Conservation (phyloP, 2,797 vertebrate species). For the Neopelma chrysocephalum region DNA sequence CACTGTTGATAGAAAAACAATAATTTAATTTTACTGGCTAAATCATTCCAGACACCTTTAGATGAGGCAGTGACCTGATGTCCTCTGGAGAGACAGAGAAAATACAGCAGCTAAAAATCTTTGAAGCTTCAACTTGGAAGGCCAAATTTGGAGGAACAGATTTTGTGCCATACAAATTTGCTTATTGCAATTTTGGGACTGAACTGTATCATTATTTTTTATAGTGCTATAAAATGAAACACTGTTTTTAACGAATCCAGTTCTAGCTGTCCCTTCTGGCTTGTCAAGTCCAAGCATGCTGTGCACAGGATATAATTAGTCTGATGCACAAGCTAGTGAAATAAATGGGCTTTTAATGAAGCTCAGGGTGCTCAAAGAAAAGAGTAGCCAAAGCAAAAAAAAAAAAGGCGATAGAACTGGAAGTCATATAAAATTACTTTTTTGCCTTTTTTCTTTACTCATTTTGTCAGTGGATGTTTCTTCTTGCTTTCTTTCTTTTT, state of each 20-base stretch:
- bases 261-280: slow-evolving; percentile 35
- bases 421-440: slow-evolving; percentile 6
- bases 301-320: slow-evolving; percentile 46
- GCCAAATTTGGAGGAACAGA: background rate
- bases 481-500: background rate
- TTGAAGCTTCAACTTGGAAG: background rate
- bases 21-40: slow-evolving; percentile 4
- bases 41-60: background rate
- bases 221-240: slow-evolving; percentile 47
- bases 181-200: slow-evolving; percentile 47
- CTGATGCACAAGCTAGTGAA: slow-evolving; percentile 24
- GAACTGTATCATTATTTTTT: slow-evolving; percentile 51
- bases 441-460: background rate
- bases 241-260: slow-evolving; percentile 2
- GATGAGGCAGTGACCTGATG: background rate
- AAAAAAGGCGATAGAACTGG: background rate
- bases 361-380: background rate
- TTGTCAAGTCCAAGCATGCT: background rate
- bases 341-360: slow-evolving; percentile 16
- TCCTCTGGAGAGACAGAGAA: background rate
- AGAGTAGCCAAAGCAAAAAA: background rate
- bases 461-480: background rate
- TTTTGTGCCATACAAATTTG: slow-evolving; percentile 17
- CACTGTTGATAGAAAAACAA: background rate
- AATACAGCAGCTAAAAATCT: background rate